Evolutionary conservation across 2,888 invertebrate genomes (phyloP), one percentile per base, ranked within the genome.

Genomic region (Ligdia adustata): DNA sequence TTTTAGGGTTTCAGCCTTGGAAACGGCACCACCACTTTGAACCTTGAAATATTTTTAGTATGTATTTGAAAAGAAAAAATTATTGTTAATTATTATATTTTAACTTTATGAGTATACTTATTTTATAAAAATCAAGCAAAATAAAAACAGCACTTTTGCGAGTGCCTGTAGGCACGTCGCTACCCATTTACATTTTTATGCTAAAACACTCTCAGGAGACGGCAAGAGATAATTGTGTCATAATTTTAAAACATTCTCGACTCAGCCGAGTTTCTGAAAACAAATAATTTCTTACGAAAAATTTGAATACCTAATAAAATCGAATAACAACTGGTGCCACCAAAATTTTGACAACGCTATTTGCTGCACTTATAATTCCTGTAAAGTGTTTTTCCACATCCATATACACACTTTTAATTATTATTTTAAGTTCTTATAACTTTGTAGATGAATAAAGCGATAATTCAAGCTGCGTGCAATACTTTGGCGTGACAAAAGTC

Each of bases 401-500:
- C 26, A 27, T 27, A 12, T 27, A 16, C n/a, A 37, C 16, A 15
- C 7, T 18, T 37, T 37, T 9, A 9, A 34, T 12, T 37, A 27
- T 27, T 9, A 15, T n/a, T 11, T 39, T 40, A 15, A n/a, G 24
- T 46, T 46, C 20, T 34, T 34, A 40, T 46, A 45, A 16, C 29
- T 33, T 22, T 11, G 9, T n/a, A 29, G 6, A 9, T 9, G 4
- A 34, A 38, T 18, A 28, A 33, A 14, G 9, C 9, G 29, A 26
- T 9, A 12, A 35, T 39, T 55, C 34, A 26, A 34, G 37, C 33
- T 39, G 66, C 72, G 75, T 73, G 75, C 60, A 57, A 54, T 48
- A 33, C 9, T 42, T 26, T 70, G 52, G 61, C 73, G 73, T 74
- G 73, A 74, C 73, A 65, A 68, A 72, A 62, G 43, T 65, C 72